Evolutionary conservation across 2,797 vertebrate genomes (phyloP).

Genomic region (Steatocranus sp.): DNA sequence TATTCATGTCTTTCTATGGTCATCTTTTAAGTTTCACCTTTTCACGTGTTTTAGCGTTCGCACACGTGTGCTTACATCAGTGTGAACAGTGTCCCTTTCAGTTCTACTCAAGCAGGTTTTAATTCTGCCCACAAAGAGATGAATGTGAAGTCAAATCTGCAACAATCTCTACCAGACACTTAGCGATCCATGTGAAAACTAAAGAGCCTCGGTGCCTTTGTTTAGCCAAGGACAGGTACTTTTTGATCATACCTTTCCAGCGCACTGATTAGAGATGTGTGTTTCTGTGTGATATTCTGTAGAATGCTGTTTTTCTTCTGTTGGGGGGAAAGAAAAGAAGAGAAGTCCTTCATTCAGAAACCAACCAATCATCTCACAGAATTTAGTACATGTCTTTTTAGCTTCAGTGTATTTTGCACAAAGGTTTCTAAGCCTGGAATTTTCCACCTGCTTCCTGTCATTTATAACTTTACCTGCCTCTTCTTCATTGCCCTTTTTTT

Average conservation of each 20-base stretch:
- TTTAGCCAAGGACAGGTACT: not conserved
- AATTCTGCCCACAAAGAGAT: not conserved
- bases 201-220: not conserved
- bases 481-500: not conserved
- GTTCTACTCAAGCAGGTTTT: not conserved
- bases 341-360: not conserved
- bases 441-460: not conserved
- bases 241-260: not conserved
- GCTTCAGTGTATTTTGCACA: not conserved
- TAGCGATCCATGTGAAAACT: not conserved
- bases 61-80: not conserved
- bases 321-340: not conserved
- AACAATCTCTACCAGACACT: not conserved
- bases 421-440: not conserved
- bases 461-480: not conserved
- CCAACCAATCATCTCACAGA: not conserved
- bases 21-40: not conserved
- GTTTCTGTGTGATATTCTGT: not conserved
- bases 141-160: not conserved
- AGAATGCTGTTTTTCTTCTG: not conserved
- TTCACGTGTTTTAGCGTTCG: not conserved
- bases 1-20: constrained; percentile 1
- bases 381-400: not conserved
- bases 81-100: not conserved
- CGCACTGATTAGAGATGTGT: not conserved